Base-by-base conservation (phyloP, 2,888 invertebrate genomes). In the Nephrocerus scutellatus region DNA sequence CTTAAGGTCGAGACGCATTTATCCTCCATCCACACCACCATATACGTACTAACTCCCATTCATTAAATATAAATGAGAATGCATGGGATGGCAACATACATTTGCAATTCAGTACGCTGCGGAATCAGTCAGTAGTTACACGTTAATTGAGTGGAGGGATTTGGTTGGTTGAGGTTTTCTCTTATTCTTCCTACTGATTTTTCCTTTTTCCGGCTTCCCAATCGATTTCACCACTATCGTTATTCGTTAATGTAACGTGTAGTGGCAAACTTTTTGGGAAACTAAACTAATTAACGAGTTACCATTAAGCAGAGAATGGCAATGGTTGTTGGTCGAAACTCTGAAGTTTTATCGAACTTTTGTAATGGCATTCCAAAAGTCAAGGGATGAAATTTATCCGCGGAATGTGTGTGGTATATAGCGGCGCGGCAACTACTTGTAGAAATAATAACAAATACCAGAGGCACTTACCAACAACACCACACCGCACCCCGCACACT, bases 221-320 rank as follows among this genome's bases (percentile, higher is more conserved):
- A 9, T 20, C 26, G 15, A 23, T 22, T 6, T 28, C 10, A 5
- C 33, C 21, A 23, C 5, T 14, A 30, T 8, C n/a, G 14, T 15
- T 7, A 8, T 24, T 16, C 23, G 16, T 25, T 19, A 33, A 21
- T 10, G 23, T 14, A 18, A 14, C 18, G 19, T n/a, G 24, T 12
- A 30, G 24, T 12, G 21, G 13, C 22, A 16, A 16, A 10, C 21
- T 26, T 24, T 28, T 38, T 38, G 25, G 26, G 22, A 30, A 40
- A 35, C 36, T 35, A 21, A 40, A 31, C 37, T 41, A 36, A 41
- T 33, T 30, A 37, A 36, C 25, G 33, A 30, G 18, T 37, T 7
- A 29, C 33, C 29, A 41, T 33, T 37, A 33, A 19, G 22, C 18
- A 10, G n/a, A n/a, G n/a, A n/a, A n/a, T n/a, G n/a, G n/a, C n/a